Conservation (phyloP, 2,797 vertebrate genomes). For the Okamejei kenojei region DNA sequence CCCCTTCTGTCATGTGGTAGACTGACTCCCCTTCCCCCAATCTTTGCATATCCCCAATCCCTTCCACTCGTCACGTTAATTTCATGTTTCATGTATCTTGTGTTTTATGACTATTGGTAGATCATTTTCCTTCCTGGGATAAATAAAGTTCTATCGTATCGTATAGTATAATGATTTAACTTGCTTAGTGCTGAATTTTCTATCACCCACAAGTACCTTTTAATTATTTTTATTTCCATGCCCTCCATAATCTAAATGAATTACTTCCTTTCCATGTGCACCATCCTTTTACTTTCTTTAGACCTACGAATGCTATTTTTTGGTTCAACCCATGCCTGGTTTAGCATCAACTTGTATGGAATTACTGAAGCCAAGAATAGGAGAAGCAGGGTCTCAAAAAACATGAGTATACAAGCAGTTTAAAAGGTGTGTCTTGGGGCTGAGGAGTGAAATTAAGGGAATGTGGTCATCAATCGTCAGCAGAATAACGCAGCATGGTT, state of each 20-base stretch:
- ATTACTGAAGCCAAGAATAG: neutral
- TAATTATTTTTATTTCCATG: neutral
- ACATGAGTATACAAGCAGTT: neutral
- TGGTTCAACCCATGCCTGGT: neutral
- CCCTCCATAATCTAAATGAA: neutral
- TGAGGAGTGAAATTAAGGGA: too few species aligned
- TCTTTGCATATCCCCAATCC: too few species aligned
- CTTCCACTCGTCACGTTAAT: too few species aligned
- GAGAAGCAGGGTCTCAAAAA: neutral
- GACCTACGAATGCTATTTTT: neutral
- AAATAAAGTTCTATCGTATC: too few species aligned
- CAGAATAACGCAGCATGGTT: neutral
- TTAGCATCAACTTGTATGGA: neutral
- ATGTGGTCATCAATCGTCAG: too few species aligned
- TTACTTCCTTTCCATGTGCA: neutral
- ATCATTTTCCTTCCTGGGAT: too few species aligned
- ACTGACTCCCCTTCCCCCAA: too few species aligned
- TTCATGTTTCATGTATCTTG: too few species aligned
- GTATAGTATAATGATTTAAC: neutral
- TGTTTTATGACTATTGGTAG: too few species aligned
- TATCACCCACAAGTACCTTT: neutral
- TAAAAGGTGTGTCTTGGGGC: neutral
- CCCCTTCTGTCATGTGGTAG: too few species aligned
- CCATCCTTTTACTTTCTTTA: neutral
- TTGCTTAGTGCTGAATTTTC: neutral